phyloP scores from a whole-genome alignment of 1,140 invertebrate species.

The Arion vulgaris region DNA sequence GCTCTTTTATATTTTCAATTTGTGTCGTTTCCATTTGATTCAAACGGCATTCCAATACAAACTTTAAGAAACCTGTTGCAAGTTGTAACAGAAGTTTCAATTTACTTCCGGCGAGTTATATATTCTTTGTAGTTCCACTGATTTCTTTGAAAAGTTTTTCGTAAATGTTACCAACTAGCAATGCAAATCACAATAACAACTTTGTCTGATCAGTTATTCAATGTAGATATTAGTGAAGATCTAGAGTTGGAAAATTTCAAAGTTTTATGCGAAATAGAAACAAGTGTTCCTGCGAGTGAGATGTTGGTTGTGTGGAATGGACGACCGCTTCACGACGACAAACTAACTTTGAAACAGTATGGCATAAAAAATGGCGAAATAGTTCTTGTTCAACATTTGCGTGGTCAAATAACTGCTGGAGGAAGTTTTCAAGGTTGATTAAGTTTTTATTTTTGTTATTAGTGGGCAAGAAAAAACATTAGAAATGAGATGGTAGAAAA shows the following conservation, averaged over 20 bases:
- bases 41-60: background rate
- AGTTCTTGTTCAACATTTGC: slow-evolving; percentile 82
- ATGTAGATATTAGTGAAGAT: slow-evolving; percentile 91
- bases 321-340: slow-evolving; percentile 85
- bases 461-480: too few relatives aligned
- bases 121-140: slow-evolving; percentile 27
- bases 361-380: slow-evolving; percentile 91
- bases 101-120: slow-evolving; percentile 33
- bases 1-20: background rate
- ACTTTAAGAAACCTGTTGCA: background rate
- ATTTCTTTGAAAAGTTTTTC: background rate
- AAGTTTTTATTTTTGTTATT: too few relatives aligned
- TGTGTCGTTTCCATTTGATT: background rate
- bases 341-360: slow-evolving; percentile 82
- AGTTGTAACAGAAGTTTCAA: background rate
- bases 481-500: too few relatives aligned
- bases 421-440: background rate
- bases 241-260: slow-evolving; percentile 96
- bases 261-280: slow-evolving; percentile 90
- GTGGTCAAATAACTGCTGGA: slow-evolving; percentile 70
- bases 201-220: slow-evolving; percentile 88
- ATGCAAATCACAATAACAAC: slow-evolving; percentile 95
- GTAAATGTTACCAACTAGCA: slow-evolving; percentile 43
- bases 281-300: slow-evolving; percentile 85
- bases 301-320: slow-evolving; percentile 91